These are phyloP conservation scores for Antrozous pallidus DNA, from an alignment of 2,797 vertebrate genomes.

Conservation along the genomic window DNA sequence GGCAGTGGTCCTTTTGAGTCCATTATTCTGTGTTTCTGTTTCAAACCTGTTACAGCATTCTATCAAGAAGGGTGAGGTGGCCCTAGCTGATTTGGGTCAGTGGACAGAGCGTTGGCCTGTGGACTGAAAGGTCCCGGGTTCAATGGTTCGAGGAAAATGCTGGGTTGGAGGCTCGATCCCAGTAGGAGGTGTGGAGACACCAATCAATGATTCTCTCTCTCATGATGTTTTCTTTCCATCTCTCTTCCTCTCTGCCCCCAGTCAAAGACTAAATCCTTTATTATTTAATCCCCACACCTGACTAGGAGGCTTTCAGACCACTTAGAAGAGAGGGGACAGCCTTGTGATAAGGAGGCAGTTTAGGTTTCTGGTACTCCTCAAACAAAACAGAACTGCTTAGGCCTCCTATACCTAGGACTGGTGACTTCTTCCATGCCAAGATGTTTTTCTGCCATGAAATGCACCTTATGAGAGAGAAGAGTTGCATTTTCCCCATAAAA, in stretches of 20 bases:
- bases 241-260: background rate
- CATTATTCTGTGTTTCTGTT: background rate
- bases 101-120: too few species aligned
- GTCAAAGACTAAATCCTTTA: background rate
- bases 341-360: background rate
- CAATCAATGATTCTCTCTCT: too few species aligned
- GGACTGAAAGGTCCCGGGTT: too few species aligned
- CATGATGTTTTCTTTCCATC: too few species aligned
- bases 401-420: background rate
- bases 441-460: background rate
- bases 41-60: background rate
- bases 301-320: background rate
- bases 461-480: background rate
- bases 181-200: too few species aligned
- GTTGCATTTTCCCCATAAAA: background rate
- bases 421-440: background rate
- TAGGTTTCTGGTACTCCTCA: background rate
- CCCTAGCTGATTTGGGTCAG: too few species aligned
- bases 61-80: slow-evolving; percentile 5
- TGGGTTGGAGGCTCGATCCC: too few species aligned
- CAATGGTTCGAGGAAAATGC: too few species aligned
- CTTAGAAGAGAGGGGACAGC: background rate
- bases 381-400: background rate
- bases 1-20: background rate
- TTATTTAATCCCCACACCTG: background rate